Base-by-base conservation (phyloP, 2,888 invertebrate species). In the Merodon equestris region DNA sequence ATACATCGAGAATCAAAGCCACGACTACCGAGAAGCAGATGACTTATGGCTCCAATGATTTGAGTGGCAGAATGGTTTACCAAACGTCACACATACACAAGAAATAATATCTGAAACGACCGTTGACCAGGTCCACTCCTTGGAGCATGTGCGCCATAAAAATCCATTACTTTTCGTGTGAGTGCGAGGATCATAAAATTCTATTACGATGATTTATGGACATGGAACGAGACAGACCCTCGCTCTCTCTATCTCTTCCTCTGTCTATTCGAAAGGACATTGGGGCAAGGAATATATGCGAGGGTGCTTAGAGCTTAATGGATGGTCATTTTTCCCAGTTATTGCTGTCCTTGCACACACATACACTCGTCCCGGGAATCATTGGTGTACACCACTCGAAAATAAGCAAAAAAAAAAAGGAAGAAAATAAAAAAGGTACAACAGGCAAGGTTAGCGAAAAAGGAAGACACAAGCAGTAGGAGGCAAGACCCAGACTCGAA, bases 121-220 rank as follows among this genome's bases (percentile, higher is more conserved):
- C 10, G 36, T 10, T 9, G 40, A 40, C 5, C 68, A 60, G 54
- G 74, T 70, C 79, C 68, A 79, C 79, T 79, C 74, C 73, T 79
- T 79, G 79, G 60, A 79, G 64, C 79, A 79, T 79, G 74, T 79
- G 73, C 68, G 60, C 79, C 48, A 79, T 79, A 79, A 79, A 79
- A 79, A 79, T 79, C 79, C 79, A 79, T 79, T 79, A 79, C 79
- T 79, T 74, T 60, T 50, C 70, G 56, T 79, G 74, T 60, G 79
- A 79, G 79, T 79, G 79, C 79, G 73, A 79, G 79, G 79, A 79
- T 79, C 79, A 79, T 79, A 79, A 79, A 79, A 79, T 79, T 79
- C 79, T 79, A 79, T 79, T 79, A 79, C 79, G 79, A 79, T 79
- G 79, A 79, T 79, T 79, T 79, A 79, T 79, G 57, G 74, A 70